A percentile compares a stretch with the other conserved stretches of the same genome.
These are phyloP conservation scores for Acleris cristana DNA, from an alignment of 2,888 invertebrate species.

Conservation along the genomic window DNA sequence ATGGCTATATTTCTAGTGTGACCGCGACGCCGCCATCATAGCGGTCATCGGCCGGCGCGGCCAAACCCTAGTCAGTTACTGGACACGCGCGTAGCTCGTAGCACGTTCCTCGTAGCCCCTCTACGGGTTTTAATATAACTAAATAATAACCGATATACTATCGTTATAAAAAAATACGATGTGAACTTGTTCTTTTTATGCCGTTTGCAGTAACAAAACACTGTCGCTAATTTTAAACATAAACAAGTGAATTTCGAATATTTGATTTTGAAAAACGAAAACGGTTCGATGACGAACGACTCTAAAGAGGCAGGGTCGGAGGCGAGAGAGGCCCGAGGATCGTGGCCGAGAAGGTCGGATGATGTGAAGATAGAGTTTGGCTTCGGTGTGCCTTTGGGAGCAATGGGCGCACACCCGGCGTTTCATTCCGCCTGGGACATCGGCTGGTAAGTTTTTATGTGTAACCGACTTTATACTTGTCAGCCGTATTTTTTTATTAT, in stretches of 20 bases:
- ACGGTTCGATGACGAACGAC: conserved; percentile 66
- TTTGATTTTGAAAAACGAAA: background rate
- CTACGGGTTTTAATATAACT: conserved; percentile 25
- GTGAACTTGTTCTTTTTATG: background rate
- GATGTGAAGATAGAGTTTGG: conserved; percentile 84
- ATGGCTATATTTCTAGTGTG: background rate
- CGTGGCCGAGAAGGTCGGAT: conserved; percentile 68
- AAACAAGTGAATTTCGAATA: conserved; percentile 1
- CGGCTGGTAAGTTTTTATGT: conserved; percentile 66
- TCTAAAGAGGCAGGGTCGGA: conserved; percentile 51
- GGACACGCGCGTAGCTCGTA: conserved; percentile 42
- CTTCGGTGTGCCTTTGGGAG: conserved; percentile 78
- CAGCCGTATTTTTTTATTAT: too few relatives aligned
- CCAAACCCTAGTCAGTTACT: conserved; percentile 40
- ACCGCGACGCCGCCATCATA: conserved; percentile 30
- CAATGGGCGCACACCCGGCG: conserved; percentile 80
- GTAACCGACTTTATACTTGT: background rate
- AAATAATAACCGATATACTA: background rate
- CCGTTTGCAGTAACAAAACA: conserved; percentile 1
- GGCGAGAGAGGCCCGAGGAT: conserved; percentile 48
- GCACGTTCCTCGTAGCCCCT: conserved; percentile 41
- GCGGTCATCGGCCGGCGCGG: conserved; percentile 63
- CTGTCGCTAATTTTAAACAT: background rate
- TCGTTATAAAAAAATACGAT: background rate
- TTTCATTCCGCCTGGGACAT: conserved; percentile 83